Base-by-base conservation (phyloP, 1,140 invertebrate genomes). In the Pogonognathellus flavescens region DNA sequence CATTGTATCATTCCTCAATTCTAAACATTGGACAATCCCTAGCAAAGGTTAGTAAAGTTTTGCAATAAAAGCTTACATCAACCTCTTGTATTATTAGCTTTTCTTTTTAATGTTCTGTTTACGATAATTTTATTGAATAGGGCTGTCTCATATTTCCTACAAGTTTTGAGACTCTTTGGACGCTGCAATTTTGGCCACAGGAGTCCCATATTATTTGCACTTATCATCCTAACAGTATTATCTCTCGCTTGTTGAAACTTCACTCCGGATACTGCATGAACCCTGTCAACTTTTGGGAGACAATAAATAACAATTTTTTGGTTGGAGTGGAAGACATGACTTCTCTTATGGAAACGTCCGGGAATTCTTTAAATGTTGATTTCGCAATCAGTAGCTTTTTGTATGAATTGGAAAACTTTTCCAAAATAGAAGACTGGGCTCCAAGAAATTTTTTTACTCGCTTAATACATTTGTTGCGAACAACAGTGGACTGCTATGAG, bases 161-260 rank as follows among this genome's bases (percentile, higher is more conserved):
- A 0, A 85, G 41, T 18, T 86, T 84, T 18, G 88, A 89, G 59
- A 89, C 88, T 9, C 70, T 89, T 13, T 89, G 88, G 88, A 86
- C 85, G 1, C 25, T 88, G 25, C 82, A 86, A 18, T 88, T 89
- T 50, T 89, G 88, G 88, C 87, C 88, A 0, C 59, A 57, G 11
- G 88, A 89, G 41, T 84, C 82, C 13, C 88, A 89, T 55, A 53
- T 89, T 8, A 25, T 85, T 11, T 87, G 57, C 20, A n/a, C 66
- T 18, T 87, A 59, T 52, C 88, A 89, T 86, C 86, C 87, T 0
- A 80, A 22, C 55, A 87, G 86, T 49, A 25, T 89, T 0, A 57
- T 87, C 11, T 6, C 72, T 14, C 84, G 88, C 53, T 5, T 88
- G 16, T 87, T 87, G 14, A 89, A 89, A 84, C 18, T 89, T 2